Percentiles rank a stretch among this genome's conserved stretches.
Evolutionary conservation across 2,113 vertebrate genomes (phyloP).

Genomic region (Drymodes brunneopygia): DNA sequence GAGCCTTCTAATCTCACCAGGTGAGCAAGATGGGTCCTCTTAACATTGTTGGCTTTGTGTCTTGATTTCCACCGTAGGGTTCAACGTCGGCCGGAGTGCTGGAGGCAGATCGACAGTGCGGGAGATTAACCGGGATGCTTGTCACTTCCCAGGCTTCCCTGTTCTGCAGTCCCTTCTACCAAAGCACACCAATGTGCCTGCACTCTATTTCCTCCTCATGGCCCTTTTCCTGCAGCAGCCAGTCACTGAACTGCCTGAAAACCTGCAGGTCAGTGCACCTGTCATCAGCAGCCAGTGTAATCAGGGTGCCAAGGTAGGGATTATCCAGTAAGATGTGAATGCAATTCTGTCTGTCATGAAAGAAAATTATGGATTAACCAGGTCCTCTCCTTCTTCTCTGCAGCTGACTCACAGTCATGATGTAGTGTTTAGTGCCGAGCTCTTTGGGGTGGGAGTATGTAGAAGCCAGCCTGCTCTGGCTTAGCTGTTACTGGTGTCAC

Average conservation of each 20-base stretch:
- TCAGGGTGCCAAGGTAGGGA: slow-evolving; percentile 79
- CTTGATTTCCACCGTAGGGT: slow-evolving; percentile 70
- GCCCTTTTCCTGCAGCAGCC: slow-evolving; percentile 97
- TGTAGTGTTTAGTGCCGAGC: background rate
- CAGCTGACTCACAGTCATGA: background rate
- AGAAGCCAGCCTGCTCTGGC: background rate
- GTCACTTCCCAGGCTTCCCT: slow-evolving; percentile 93
- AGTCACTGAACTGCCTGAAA: slow-evolving; percentile 92
- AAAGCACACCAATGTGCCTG: slow-evolving; percentile 95
- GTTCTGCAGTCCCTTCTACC: slow-evolving; percentile 93
- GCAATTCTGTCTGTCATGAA: background rate
- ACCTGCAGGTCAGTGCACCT: slow-evolving; percentile 92
- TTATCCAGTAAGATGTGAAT: slow-evolving; percentile 34
- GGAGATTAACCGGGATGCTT: slow-evolving; percentile 96
- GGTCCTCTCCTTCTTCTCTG: background rate
- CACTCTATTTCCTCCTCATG: slow-evolving; percentile 98
- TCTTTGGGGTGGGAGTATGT: background rate
- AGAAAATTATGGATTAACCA: background rate
- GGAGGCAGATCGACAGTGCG: slow-evolving; percentile 89
- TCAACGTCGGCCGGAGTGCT: slow-evolving; percentile 94
- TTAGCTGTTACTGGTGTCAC: background rate
- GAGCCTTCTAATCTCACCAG: background rate
- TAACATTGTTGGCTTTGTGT: background rate
- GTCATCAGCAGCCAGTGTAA: slow-evolving; percentile 76
- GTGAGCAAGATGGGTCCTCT: background rate